A percentile compares a stretch with the other conserved stretches of the same genome.
Conservation (phyloP, 1,140 invertebrate species). For the Phocides pigmalion region DNA sequence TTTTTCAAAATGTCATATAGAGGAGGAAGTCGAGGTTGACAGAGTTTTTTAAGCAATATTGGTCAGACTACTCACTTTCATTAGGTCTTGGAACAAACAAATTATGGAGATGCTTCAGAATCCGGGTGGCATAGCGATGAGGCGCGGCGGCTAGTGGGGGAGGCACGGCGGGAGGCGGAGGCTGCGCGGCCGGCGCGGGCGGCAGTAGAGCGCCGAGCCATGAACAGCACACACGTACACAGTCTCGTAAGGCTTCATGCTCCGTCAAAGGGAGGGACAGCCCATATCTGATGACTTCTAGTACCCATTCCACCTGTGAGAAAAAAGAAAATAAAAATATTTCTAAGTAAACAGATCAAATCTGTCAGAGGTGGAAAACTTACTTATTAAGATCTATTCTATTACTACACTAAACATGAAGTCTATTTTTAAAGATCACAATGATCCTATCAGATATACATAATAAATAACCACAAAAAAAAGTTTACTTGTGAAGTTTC, state of each 20-base stretch:
- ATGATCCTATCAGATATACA: too few species aligned
- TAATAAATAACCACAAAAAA: too few species aligned
- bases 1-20: too few species aligned
- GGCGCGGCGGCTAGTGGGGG: conserved; percentile 95
- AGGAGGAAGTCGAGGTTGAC: too few species aligned
- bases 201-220: conserved; percentile 96
- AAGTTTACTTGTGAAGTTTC: too few species aligned
- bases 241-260: conserved; percentile 97
- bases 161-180: conserved; percentile 80
- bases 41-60: too few species aligned
- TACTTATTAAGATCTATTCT: too few species aligned
- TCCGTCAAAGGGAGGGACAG: conserved; percentile 94
- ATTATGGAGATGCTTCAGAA: conserved; percentile 97
- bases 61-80: conserved; percentile 87
- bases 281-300: conserved; percentile 97
- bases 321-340: neutral
- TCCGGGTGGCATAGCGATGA: conserved; percentile 95
- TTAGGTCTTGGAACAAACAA: conserved; percentile 97
- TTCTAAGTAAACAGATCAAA: too few species aligned
- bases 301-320: conserved; percentile 91
- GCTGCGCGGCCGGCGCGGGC: conserved; percentile 89
- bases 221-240: conserved; percentile 98
- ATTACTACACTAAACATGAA: too few species aligned
- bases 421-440: too few species aligned
- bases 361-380: too few species aligned